A percentile compares a stretch with the other conserved stretches of the same genome.
Conservation (phyloP, 1,140 invertebrate species). For the Harlomillsia oculata region DNA sequence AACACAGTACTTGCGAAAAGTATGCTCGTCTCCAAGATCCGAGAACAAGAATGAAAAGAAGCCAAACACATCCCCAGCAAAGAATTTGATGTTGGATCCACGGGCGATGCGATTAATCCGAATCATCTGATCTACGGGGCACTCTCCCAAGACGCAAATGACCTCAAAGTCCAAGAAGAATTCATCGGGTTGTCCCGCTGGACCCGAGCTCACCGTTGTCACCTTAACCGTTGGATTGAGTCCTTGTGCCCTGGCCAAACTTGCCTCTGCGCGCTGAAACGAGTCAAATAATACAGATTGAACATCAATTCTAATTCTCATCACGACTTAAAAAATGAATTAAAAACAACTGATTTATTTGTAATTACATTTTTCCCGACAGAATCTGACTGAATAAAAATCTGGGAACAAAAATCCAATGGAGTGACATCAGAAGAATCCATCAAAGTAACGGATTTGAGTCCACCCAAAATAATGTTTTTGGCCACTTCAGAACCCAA, state of each 20-base stretch:
- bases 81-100: slow-evolving; percentile 69
- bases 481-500: slow-evolving; percentile 92
- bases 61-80: slow-evolving; percentile 85
- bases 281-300: too few relatives aligned
- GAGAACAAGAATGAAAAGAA: slow-evolving; percentile 84
- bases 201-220: slow-evolving; percentile 54
- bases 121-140: slow-evolving; percentile 57
- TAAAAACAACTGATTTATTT: slow-evolving; percentile 37
- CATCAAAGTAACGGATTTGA: slow-evolving; percentile 78
- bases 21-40: slow-evolving; percentile 73
- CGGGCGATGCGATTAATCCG: slow-evolving; percentile 71
- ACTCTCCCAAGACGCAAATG: slow-evolving; percentile 60
- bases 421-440: slow-evolving; percentile 65
- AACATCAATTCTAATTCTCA: background rate
- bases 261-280: slow-evolving; percentile 72
- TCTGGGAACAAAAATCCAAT: slow-evolving; percentile 68
- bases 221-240: slow-evolving; percentile 91
- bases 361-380: slow-evolving; percentile 64
- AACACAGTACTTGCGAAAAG: too few relatives aligned
- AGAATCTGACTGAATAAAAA: slow-evolving; percentile 56
- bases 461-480: slow-evolving; percentile 88
- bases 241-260: slow-evolving; percentile 60
- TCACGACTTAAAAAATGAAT: background rate
- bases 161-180: slow-evolving; percentile 77
- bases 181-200: slow-evolving; percentile 48